phyloP scores from a whole-genome alignment of 2,113 vertebrate species.

The Taxidea taxus region DNA sequence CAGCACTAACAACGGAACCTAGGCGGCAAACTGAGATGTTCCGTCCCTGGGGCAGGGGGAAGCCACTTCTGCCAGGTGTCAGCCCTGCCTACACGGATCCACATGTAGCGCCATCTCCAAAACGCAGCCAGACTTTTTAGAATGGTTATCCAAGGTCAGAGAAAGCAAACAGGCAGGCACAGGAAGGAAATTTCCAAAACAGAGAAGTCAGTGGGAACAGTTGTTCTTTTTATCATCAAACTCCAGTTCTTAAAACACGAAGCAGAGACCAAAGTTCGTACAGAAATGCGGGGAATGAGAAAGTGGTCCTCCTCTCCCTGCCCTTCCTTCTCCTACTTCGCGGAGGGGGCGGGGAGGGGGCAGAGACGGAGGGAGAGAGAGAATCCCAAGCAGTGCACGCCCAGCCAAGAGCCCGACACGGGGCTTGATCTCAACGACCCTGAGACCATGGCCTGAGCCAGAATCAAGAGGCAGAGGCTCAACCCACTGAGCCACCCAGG shows the following conservation, averaged over 20 bases:
- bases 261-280: background rate
- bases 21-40: background rate
- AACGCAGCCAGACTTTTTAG: background rate
- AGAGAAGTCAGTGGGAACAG: background rate
- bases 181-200: background rate
- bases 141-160: background rate
- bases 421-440: background rate
- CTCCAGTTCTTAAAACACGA: background rate
- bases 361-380: background rate
- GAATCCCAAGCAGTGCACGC: background rate
- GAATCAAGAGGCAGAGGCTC: background rate
- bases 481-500: background rate
- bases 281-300: background rate
- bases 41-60: background rate
- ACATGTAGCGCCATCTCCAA: background rate
- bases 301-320: background rate
- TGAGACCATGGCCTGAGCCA: background rate
- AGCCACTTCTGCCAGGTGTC: background rate
- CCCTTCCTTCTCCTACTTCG: background rate
- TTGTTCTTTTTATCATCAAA: background rate
- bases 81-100: background rate
- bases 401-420: background rate
- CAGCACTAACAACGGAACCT: background rate
- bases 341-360: too few species aligned
- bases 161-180: background rate